Evolutionary conservation across 2,888 invertebrate genomes (phyloP).

Genomic region (Vannuccia rotundouncinata): DNA sequence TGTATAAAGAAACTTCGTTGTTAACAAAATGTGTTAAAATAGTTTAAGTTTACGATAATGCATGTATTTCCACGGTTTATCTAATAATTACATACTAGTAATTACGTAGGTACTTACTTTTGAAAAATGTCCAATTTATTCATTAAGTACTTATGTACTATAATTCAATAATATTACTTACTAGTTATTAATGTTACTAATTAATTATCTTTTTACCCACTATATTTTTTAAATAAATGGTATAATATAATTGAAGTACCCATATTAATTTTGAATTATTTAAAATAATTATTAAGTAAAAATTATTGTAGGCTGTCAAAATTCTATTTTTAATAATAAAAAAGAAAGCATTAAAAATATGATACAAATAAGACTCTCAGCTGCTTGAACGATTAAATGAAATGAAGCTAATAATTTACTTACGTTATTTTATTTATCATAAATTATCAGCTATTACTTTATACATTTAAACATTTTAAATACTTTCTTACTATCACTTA

Average conservation of each 20-base stretch:
- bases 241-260: slow-evolving; percentile 23
- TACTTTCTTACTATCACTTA: not conserved
- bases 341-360: slow-evolving; percentile 26
- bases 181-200: slow-evolving; percentile 26
- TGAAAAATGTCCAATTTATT: slow-evolving; percentile 1
- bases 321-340: slow-evolving; percentile 23
- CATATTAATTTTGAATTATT: slow-evolving; percentile 26
- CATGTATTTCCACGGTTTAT: not conserved
- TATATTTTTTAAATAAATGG: slow-evolving; percentile 14
- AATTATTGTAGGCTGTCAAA: slow-evolving; percentile 24
- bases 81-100: not conserved
- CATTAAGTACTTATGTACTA: slow-evolving; percentile 20
- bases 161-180: slow-evolving; percentile 26
- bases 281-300: slow-evolving; percentile 26
- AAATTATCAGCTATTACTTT: not conserved
- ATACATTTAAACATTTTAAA: not conserved
- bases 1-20: not conserved
- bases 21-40: not conserved
- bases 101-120: not conserved
- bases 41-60: not conserved
- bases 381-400: slow-evolving; percentile 17
- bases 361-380: slow-evolving; percentile 26
- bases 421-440: not conserved
- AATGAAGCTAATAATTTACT: not conserved
- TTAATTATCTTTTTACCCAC: slow-evolving; percentile 14